Conservation (phyloP, 2,797 vertebrate genomes). For the Mus caroli region DNA sequence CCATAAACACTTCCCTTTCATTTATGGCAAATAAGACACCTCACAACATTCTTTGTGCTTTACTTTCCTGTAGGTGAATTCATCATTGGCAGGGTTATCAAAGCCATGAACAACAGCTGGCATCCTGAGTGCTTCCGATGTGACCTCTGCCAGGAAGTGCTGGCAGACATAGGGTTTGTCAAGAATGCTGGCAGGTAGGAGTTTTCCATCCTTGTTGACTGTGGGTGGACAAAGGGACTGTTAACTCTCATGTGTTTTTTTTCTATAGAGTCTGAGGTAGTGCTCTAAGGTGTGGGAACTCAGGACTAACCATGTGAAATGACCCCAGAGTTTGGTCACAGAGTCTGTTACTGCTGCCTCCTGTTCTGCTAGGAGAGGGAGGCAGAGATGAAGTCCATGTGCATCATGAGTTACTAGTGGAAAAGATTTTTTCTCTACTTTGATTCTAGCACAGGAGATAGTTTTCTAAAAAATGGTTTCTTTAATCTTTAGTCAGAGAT, state of each 20-base stretch:
- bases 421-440: not conserved
- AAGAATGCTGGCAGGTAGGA: constrained; percentile 98
- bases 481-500: constrained; percentile 28
- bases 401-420: not conserved
- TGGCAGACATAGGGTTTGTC: constrained; percentile 99
- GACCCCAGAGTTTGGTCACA: not conserved
- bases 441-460: constrained; percentile 15
- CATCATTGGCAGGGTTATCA: constrained; percentile 99
- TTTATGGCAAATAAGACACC: not conserved
- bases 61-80: constrained; percentile 94
- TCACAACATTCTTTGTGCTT: constrained; percentile 20
- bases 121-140: constrained; percentile 99
- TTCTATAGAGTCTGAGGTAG: not conserved
- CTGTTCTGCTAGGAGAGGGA: not conserved
- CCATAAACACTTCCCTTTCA: not conserved
- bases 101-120: constrained; percentile 99
- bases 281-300: not conserved
- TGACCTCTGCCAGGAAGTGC: constrained; percentile 95
- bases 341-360: not conserved
- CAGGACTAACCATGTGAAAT: not conserved
- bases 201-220: not conserved
- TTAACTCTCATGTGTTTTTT: not conserved
- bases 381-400: not conserved
- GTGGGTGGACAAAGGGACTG: not conserved
- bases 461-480: not conserved